Evolutionary conservation across 1,140 invertebrate genomes (phyloP).

Genomic region (Papilio glaucus): DNA sequence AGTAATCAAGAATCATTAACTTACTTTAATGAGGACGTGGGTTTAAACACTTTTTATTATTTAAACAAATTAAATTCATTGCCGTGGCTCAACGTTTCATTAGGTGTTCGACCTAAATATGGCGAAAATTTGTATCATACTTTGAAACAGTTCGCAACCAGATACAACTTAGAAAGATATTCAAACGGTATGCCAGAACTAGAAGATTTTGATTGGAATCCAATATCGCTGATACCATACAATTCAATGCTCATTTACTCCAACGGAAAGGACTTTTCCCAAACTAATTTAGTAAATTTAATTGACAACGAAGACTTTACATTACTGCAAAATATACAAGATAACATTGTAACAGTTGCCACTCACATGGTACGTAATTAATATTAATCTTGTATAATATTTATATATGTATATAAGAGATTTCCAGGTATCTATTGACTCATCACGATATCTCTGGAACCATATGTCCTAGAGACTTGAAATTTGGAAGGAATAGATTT

Average conservation of each 20-base stretch:
- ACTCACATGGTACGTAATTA: slow-evolving; percentile 63
- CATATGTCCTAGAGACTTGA: no score
- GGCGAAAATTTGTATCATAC: slow-evolving; percentile 64
- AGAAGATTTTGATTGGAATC: slow-evolving; percentile 62
- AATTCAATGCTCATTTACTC: slow-evolving; percentile 76
- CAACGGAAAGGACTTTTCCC: slow-evolving; percentile 66
- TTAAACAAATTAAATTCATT: slow-evolving; percentile 60
- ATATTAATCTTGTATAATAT: slow-evolving; percentile 19
- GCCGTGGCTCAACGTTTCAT: slow-evolving; percentile 50
- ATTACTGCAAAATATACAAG: slow-evolving; percentile 67
- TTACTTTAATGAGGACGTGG: slow-evolving; percentile 76
- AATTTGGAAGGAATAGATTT: no score
- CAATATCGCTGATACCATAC: slow-evolving; percentile 52
- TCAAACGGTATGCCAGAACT: slow-evolving; percentile 66
- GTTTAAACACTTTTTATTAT: slow-evolving; percentile 72
- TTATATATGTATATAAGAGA: no score
- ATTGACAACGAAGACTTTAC: slow-evolving; percentile 49
- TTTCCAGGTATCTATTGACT: no score
- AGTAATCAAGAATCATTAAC: slow-evolving; percentile 61
- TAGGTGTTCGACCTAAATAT: slow-evolving; percentile 42
- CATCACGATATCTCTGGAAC: no score
- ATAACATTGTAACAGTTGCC: slow-evolving; percentile 58
- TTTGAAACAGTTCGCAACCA: slow-evolving; percentile 67
- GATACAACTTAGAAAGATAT: slow-evolving; percentile 76
- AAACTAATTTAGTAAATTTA: slow-evolving; percentile 43